Conservation (phyloP, 30 jellyfish, hydroid and myxozoan genomes). For the Rhopilema esculentum region DNA sequence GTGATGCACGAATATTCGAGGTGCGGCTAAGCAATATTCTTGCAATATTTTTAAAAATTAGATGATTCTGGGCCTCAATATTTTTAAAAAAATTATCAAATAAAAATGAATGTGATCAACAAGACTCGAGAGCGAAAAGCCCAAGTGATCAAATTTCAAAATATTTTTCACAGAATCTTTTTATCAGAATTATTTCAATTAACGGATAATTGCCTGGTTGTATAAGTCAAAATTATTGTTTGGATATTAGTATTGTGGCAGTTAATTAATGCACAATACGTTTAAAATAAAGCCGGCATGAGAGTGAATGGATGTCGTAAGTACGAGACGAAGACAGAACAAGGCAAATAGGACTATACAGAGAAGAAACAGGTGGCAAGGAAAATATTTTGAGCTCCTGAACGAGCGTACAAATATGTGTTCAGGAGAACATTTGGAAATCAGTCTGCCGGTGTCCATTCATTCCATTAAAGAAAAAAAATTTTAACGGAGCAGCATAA, state of each 20-base stretch:
- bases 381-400: not conserved
- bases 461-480: not conserved
- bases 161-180: not conserved
- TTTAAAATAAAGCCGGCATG: not conserved
- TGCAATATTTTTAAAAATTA: no score
- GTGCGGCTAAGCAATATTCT: no score
- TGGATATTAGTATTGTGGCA: not conserved
- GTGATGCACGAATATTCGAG: no score
- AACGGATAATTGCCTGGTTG: not conserved
- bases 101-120: no score
- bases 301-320: not conserved
- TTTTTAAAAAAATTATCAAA: no score
- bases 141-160: not conserved
- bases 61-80: no score
- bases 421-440: not conserved
- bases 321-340: not conserved
- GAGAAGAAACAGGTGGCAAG: not conserved
- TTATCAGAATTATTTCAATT: not conserved
- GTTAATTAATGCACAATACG: not conserved
- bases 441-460: not conserved
- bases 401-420: not conserved
- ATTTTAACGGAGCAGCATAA: not conserved
- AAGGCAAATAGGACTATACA: not conserved
- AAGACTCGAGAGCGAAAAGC: no score
- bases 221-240: no score